Base-by-base conservation (phyloP, 2,797 vertebrate genomes). In the Gymnodraco acuticeps region DNA sequence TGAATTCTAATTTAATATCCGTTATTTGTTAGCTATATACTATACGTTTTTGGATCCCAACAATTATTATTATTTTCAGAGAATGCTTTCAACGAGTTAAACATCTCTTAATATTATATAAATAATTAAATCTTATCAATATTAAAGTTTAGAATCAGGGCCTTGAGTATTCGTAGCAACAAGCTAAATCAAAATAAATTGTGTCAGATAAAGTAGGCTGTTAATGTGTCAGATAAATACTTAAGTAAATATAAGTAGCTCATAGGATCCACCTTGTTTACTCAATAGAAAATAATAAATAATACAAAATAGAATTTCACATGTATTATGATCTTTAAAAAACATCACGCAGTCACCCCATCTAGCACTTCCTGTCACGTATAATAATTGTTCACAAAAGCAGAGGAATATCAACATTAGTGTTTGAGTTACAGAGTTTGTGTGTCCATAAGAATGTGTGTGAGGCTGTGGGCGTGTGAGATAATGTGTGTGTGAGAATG, bases 401-500 rank as follows among this genome's bases (percentile, higher is more conserved):
- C 63, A 10, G 58, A 55, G 23, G 3, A 68, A 58, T 16, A 31
- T 20, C 10, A 27, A 12, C 23, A 50, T 48, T 10, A 13, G 4
- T 31, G 43, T 65, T 48, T 59, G 59, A 31, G 31, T 63, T 20
- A 48, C 3, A 27, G 17, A 38, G 56, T 55, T 50, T 51, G 41
- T 52, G 54, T 58, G 27, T 75, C 31, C 10, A 15, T 45, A 9
- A 13, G 47, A 47, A 60, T 50, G 23, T 60, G 56, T 69, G 58
- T 15, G 7, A 23, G 31, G 17, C 11, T 38, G 51, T 31, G 19
- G 16, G 42, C 54, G 59, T 70, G 60, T 51, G 31, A 7, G 6
- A 75, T 50, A 72, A 61, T 82, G 47, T 82, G 71, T 81, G 77
- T 77, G 74, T 74, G 60, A 54, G 68, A 69, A 70, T 56, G 68